Evolutionary conservation across 35 echinoderm and acorn worm species (phyloP).

Genomic region (Strongylocentrotus purpuratus): DNA sequence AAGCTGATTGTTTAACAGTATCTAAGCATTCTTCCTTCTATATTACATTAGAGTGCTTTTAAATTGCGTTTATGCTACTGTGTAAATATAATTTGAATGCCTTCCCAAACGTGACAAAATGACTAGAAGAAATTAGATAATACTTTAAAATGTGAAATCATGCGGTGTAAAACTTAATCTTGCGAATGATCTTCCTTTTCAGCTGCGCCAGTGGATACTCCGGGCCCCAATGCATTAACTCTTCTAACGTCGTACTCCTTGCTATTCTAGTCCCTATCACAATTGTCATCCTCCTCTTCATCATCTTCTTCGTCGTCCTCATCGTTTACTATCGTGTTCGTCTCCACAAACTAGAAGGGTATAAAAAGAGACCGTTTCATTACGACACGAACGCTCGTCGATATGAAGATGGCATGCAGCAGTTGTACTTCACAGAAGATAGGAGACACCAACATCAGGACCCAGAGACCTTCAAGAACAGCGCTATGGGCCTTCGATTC

Average conservation of each 20-base stretch:
- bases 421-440: not conserved
- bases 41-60: too few relatives aligned
- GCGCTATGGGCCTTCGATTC: not conserved
- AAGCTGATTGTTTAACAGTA: too few relatives aligned
- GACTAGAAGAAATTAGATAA: too few relatives aligned
- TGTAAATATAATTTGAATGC: not conserved
- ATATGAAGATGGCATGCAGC: not conserved
- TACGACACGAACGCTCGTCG: not conserved
- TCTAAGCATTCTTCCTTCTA: too few relatives aligned
- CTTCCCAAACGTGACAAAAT: too few relatives aligned
- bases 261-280: not conserved
- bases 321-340: not conserved
- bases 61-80: not conserved
- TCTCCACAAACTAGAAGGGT: not conserved
- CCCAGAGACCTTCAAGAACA: not conserved
- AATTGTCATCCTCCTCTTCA: not conserved
- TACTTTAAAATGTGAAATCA: too few relatives aligned
- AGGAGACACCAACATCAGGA: not conserved
- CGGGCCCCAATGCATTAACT: not conserved
- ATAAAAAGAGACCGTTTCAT: not conserved
- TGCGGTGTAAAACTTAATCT: not conserved
- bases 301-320: not conserved
- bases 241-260: not conserved
- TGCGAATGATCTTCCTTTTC: not conserved
- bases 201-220: not conserved